A percentile compares a stretch with the other conserved stretches of the same genome.
These are phyloP conservation scores for Sminthurinus aureus DNA, from an alignment of 2,888 invertebrate genomes.

Conservation along the genomic window DNA sequence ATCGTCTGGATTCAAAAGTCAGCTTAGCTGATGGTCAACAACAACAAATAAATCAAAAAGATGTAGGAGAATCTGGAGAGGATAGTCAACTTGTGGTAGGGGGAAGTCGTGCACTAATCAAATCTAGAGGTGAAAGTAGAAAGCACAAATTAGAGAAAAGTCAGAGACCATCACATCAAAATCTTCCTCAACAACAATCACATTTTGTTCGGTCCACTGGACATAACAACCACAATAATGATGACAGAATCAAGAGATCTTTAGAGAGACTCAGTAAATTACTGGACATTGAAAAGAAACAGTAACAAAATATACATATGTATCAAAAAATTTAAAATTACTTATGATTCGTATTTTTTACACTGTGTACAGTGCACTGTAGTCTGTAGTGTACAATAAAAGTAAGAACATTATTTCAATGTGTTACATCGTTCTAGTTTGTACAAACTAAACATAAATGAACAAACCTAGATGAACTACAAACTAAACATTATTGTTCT, in stretches of 20 bases:
- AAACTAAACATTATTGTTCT: too few relatives aligned
- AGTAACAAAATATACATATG: too few relatives aligned
- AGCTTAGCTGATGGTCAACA: background rate
- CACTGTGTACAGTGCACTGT: too few relatives aligned
- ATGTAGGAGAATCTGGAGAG: too few relatives aligned
- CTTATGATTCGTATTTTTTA: too few relatives aligned
- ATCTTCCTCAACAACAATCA: slow-evolving; percentile 10
- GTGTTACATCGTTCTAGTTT: too few relatives aligned
- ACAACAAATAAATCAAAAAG: background rate
- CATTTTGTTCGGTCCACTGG: slow-evolving; percentile 22
- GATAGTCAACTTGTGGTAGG: background rate
- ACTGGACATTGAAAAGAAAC: slow-evolving; percentile 31
- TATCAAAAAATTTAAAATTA: too few relatives aligned
- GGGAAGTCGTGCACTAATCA: background rate
- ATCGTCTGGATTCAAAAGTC: slow-evolving; percentile 31
- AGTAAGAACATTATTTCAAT: too few relatives aligned
- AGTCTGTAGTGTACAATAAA: too few relatives aligned
- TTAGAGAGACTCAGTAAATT: slow-evolving; percentile 37
- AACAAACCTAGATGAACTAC: too few relatives aligned
- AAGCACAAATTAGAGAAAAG: background rate
- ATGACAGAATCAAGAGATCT: slow-evolving; percentile 36
- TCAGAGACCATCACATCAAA: background rate
- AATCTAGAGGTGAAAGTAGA: background rate
- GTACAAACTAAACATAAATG: too few relatives aligned
- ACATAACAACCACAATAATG: slow-evolving; percentile 15